Evolutionary conservation across 1,140 invertebrate genomes (phyloP).

Genomic region (Heterodera schachtii): DNA sequence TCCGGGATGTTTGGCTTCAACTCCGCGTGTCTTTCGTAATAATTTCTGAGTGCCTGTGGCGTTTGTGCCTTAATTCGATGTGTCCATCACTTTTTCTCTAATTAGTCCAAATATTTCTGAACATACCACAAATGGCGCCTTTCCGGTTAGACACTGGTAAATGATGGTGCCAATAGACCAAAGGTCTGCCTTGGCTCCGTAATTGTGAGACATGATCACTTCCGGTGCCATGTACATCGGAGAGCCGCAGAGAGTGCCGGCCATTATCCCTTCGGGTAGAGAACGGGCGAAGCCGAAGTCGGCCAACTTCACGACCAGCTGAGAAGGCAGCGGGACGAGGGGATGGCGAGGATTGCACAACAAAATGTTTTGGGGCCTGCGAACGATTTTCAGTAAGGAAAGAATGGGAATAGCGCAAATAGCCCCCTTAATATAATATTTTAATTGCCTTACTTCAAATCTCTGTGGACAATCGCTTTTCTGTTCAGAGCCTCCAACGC

Average conservation of each 20-base stretch:
- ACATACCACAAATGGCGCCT: constrained; percentile 81
- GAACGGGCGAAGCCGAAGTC: constrained; percentile 99
- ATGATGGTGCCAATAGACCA: constrained; percentile 99
- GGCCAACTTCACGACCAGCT: constrained; percentile 88
- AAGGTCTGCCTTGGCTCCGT: constrained; percentile 81
- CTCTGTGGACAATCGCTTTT: constrained; percentile 96
- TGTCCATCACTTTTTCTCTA: not conserved
- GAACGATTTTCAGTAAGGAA: not conserved
- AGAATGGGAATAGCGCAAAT: not conserved
- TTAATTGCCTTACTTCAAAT: constrained; percentile 76
- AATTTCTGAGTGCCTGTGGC: constrained; percentile 93
- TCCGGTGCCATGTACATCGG: constrained; percentile 99
- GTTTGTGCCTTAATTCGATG: constrained; percentile 78
- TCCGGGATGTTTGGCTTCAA: constrained; percentile 89
- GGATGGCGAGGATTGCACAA: constrained; percentile 71
- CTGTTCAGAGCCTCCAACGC: constrained; percentile 93
- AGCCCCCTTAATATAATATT: not conserved
- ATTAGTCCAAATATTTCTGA: not conserved
- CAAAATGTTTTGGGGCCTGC: constrained; percentile 68
- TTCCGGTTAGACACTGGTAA: constrained; percentile 96
- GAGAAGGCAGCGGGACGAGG: constrained; percentile 79
- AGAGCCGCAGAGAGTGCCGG: constrained; percentile 95
- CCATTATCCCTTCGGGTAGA: constrained; percentile 97
- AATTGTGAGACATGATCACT: constrained; percentile 98
- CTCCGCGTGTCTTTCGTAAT: constrained; percentile 95